Conservation (phyloP, 2,113 vertebrate genomes). For the Scytalopus superciliaris region DNA sequence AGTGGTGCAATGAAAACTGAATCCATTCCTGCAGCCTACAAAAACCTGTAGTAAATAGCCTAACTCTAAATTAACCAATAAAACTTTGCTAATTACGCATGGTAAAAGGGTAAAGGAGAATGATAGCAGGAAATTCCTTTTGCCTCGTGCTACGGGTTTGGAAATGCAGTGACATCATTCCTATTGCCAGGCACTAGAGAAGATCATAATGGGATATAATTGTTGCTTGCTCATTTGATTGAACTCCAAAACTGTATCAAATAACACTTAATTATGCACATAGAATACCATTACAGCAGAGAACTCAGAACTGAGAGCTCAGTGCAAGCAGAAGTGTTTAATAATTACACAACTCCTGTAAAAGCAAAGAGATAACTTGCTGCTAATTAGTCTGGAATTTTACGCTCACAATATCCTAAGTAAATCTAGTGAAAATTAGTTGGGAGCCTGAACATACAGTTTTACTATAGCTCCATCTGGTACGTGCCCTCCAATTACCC, state of each 20-base stretch:
- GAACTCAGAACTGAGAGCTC: conserved; percentile 64
- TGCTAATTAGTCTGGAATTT: conserved; percentile 79
- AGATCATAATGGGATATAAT: conserved; percentile 75
- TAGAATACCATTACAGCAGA: conserved; percentile 66
- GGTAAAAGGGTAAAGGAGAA: conserved; percentile 67
- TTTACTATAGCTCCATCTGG: conserved; percentile 78
- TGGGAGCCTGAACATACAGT: conserved; percentile 71
- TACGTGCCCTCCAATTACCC: conserved; percentile 77
- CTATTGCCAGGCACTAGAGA: conserved; percentile 64
- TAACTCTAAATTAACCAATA: conserved; percentile 71
- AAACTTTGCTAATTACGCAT: conserved; percentile 74
- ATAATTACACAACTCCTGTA: conserved; percentile 70
- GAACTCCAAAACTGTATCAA: conserved; percentile 80
- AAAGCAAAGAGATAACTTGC: conserved; percentile 72
- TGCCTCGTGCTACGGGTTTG: conserved; percentile 62
- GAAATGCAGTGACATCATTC: conserved; percentile 61
- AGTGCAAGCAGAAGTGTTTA: conserved; percentile 73
- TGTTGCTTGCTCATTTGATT: conserved; percentile 79
- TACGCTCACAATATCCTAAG: conserved; percentile 67
- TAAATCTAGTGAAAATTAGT: conserved; percentile 76
- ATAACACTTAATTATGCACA: conserved; percentile 79
- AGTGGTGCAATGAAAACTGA: conserved; percentile 64
- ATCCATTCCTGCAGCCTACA: conserved; percentile 60
- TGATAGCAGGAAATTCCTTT: conserved; percentile 75
- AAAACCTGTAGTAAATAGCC: conserved; percentile 62